phyloP scores from a whole-genome alignment of 2,113 vertebrate species.

The Solea senegalensis region DNA sequence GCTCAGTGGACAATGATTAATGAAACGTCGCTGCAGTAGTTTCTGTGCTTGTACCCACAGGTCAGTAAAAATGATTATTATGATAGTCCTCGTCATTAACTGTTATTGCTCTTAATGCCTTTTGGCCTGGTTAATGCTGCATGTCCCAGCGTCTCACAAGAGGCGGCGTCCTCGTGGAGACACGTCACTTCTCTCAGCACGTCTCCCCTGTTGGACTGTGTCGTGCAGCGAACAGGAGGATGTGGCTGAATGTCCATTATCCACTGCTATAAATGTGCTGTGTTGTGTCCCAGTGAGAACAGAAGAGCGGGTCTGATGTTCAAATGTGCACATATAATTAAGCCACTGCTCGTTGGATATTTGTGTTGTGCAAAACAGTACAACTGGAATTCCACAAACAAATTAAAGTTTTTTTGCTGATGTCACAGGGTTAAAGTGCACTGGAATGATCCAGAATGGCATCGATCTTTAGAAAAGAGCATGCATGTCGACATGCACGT shows the following conservation, averaged over 20 bases:
- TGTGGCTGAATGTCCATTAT: not conserved
- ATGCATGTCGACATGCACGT: no score
- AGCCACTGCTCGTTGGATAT: no score
- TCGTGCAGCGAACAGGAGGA: not conserved
- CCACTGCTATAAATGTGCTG: no score
- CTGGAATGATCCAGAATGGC: no score
- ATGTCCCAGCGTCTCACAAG: not conserved
- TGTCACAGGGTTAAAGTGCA: no score
- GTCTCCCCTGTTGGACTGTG: not conserved
- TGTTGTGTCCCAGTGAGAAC: no score
- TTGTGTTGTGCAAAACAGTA: no score
- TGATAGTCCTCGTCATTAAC: constrained; percentile 1
- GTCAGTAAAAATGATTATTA: constrained; percentile 2
- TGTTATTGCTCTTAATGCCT: not conserved
- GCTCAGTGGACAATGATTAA: constrained; percentile 47
- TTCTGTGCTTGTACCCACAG: not conserved
- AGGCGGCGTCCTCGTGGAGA: not conserved
- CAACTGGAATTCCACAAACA: not conserved
- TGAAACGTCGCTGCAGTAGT: constrained; percentile 25
- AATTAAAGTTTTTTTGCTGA: not conserved
- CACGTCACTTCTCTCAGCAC: not conserved
- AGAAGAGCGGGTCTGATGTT: no score
- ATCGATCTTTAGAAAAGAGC: no score
- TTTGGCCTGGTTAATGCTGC: not conserved
- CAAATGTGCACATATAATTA: no score